phyloP scores from a whole-genome alignment of 2,797 vertebrate species.

The Lophius americanus region DNA sequence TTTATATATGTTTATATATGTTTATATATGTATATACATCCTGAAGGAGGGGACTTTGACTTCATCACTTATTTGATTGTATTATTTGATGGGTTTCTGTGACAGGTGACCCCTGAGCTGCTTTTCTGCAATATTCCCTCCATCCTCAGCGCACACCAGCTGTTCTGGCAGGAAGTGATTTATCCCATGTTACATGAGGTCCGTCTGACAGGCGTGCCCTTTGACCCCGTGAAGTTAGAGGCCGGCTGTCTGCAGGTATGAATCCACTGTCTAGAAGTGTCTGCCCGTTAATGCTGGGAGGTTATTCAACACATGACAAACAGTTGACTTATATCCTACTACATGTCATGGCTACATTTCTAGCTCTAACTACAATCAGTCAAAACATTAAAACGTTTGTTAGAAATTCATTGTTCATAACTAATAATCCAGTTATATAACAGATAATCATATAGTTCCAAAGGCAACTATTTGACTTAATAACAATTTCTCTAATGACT shows the following conservation, averaged over 20 bases:
- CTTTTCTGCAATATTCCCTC: conserved; percentile 85
- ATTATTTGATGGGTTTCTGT: conserved; percentile 17
- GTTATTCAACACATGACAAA: too few relatives aligned
- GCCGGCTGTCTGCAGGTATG: conserved; percentile 83
- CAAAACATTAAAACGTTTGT: neutral
- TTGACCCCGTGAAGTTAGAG: conserved; percentile 84
- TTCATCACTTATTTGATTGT: conserved; percentile 18
- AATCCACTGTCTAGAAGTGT: conserved; percentile 10
- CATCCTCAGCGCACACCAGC: conserved; percentile 81
- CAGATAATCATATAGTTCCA: too few relatives aligned
- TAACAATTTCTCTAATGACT: too few relatives aligned
- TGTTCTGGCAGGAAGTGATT: conserved; percentile 87
- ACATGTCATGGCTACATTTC: neutral
- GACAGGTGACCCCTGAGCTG: conserved; percentile 74
- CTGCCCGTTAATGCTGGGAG: too few relatives aligned
- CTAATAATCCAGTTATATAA: neutral
- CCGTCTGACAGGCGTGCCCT: conserved; percentile 76
- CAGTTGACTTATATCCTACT: neutral
- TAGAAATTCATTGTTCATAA: neutral
- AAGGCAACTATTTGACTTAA: too few relatives aligned
- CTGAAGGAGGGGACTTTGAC: conserved; percentile 17
- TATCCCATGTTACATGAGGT: conserved; percentile 81
- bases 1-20: too few relatives aligned
- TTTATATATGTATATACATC: conserved; percentile 21
- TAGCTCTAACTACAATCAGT: too few relatives aligned